A percentile compares a stretch with the other conserved stretches of the same genome.
Conservation (phyloP, 2,888 invertebrate species). For the Congeria kusceri region DNA sequence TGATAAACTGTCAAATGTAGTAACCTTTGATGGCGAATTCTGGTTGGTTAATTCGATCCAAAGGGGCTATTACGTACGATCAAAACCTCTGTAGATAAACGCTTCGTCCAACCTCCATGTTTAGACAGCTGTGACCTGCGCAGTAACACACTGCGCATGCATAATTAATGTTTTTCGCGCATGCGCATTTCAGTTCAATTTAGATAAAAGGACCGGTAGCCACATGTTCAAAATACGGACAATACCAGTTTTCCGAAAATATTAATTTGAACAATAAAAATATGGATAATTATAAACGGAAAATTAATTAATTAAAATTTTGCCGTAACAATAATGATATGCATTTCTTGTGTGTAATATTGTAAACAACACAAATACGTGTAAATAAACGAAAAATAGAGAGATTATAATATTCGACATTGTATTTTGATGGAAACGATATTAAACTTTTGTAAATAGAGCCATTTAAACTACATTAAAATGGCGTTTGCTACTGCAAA, state of each 20-base stretch:
- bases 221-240: constrained; percentile 49
- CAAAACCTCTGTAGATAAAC: constrained; percentile 80
- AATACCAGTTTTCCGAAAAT: constrained; percentile 4
- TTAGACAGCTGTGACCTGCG: constrained; percentile 85
- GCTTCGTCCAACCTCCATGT: constrained; percentile 83
- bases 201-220: constrained; percentile 54
- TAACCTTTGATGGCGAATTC: constrained; percentile 83
- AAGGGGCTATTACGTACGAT: constrained; percentile 83
- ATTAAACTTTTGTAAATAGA: too few relatives aligned
- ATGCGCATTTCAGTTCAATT: constrained; percentile 72
- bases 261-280: background rate
- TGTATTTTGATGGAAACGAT: too few relatives aligned
- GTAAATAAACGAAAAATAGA: constrained; percentile 7
- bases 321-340: background rate
- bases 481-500: too few relatives aligned
- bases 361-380: background rate
- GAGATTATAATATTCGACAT: constrained; percentile 47
- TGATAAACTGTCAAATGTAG: constrained; percentile 83
- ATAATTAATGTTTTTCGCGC: constrained; percentile 75
- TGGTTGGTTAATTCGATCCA: constrained; percentile 81
- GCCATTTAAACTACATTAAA: too few relatives aligned
- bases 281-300: background rate
- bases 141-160: constrained; percentile 80
- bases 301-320: background rate
- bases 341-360: background rate